These are phyloP conservation scores for Daboia siamensis DNA, from an alignment of 2,113 vertebrate species.

Conservation along the genomic window DNA sequence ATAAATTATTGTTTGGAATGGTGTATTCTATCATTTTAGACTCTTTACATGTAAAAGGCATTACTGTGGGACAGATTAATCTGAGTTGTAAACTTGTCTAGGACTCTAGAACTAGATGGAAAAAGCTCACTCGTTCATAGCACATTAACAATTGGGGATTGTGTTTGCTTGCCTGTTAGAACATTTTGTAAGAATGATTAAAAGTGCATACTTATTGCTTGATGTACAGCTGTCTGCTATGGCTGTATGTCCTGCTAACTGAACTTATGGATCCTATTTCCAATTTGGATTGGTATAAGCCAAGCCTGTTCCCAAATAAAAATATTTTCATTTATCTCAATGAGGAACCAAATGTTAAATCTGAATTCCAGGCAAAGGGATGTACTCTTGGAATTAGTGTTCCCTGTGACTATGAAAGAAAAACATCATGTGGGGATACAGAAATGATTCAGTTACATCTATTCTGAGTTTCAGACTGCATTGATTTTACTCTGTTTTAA, in stretches of 20 bases:
- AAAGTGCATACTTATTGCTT: neutral
- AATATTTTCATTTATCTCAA: neutral
- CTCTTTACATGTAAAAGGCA: neutral
- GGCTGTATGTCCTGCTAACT: neutral
- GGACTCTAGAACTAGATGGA: neutral
- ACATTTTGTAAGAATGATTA: slow-evolving; percentile 25
- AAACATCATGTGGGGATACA: neutral
- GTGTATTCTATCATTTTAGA: neutral
- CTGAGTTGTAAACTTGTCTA: neutral
- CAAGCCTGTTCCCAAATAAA: neutral
- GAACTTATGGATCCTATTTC: neutral
- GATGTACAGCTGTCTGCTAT: neutral
- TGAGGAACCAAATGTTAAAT: neutral
- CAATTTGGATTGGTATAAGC: neutral
- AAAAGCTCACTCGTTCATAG: neutral
- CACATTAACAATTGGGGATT: neutral
- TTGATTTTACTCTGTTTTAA: neutral
- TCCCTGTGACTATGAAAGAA: neutral
- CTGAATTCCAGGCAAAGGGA: neutral
- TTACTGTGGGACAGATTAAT: neutral
- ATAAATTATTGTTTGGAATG: neutral
- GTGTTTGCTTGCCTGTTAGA: neutral
- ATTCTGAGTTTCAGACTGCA: neutral
- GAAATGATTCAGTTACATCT: neutral
- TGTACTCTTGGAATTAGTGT: neutral